Percentiles rank a stretch among this genome's conserved stretches.
Conservation (phyloP, 2,888 invertebrate species). For the Cecidostiba fungosa region DNA sequence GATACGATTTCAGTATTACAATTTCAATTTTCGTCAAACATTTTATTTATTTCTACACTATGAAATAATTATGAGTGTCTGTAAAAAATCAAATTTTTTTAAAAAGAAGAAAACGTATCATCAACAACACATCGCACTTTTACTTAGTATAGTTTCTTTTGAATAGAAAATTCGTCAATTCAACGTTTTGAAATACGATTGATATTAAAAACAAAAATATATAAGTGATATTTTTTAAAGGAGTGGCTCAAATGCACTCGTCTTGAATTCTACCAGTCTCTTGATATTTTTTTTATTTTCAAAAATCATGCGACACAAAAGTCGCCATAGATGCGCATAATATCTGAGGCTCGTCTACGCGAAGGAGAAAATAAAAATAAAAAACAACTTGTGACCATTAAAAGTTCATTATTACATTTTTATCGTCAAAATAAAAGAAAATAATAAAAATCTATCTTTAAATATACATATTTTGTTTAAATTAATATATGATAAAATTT, state of each 20-base stretch:
- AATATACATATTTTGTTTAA: conserved; percentile 52
- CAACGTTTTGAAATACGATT: conserved; percentile 31
- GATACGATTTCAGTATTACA: conserved; percentile 1
- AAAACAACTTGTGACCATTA: conserved; percentile 25
- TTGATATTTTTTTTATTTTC: conserved; percentile 34
- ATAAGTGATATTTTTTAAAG: conserved; percentile 23
- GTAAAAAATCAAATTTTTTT: background rate
- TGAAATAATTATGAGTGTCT: background rate
- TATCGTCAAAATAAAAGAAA: conserved; percentile 43
- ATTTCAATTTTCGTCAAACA: background rate
- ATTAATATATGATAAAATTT: conserved; percentile 53
- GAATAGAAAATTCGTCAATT: conserved; percentile 27
- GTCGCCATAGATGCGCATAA: conserved; percentile 28
- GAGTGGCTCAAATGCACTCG: conserved; percentile 5
- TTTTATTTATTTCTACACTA: background rate
- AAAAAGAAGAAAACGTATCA: background rate
- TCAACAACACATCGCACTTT: background rate
- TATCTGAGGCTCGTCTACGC: conserved; percentile 16
- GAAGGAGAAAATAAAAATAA: conserved; percentile 52
- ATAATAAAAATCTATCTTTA: conserved; percentile 54
- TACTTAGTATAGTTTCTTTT: background rate
- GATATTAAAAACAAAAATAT: conserved; percentile 40
- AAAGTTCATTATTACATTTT: conserved; percentile 55
- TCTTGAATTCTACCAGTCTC: conserved; percentile 53
- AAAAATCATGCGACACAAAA: conserved; percentile 37